Conservation (phyloP, 2,797 vertebrate genomes). For the Hipposideros larvatus region DNA sequence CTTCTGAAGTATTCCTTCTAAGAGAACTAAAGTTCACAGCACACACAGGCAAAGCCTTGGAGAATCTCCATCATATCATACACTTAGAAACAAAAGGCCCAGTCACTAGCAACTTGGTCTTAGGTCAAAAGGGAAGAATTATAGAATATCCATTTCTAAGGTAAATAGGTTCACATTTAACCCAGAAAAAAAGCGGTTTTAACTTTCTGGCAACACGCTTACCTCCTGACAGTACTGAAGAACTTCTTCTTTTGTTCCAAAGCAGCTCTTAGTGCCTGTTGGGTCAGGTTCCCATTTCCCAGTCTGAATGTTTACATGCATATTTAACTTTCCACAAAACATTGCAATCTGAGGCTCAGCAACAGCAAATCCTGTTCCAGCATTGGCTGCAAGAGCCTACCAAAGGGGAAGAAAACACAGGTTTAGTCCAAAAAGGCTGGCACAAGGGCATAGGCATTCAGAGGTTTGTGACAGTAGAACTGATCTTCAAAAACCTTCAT, state of each 20-base stretch:
- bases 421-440: not conserved
- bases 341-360: conserved; percentile 98
- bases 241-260: conserved; percentile 94
- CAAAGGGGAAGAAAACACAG: conserved; percentile 8
- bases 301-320: conserved; percentile 98
- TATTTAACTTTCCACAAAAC: conserved; percentile 98
- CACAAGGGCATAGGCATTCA: not conserved
- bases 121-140: not conserved
- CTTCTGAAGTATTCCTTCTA: not conserved
- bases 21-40: not conserved
- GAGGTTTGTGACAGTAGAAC: not conserved
- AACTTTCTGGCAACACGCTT: conserved; percentile 77
- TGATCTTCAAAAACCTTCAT: not conserved
- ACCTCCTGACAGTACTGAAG: conserved; percentile 99
- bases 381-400: conserved; percentile 96
- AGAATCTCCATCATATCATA: not conserved
- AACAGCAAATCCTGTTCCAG: conserved; percentile 95
- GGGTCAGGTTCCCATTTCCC: conserved; percentile 98
- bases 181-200: not conserved
- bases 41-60: not conserved
- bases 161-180: not conserved
- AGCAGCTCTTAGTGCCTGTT: conserved; percentile 94
- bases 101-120: not conserved
- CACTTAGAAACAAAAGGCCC: not conserved
- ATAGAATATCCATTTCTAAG: not conserved